phyloP scores from a whole-genome alignment of 92 coral and sea anemone species.

The Epizoanthus scotinus region DNA sequence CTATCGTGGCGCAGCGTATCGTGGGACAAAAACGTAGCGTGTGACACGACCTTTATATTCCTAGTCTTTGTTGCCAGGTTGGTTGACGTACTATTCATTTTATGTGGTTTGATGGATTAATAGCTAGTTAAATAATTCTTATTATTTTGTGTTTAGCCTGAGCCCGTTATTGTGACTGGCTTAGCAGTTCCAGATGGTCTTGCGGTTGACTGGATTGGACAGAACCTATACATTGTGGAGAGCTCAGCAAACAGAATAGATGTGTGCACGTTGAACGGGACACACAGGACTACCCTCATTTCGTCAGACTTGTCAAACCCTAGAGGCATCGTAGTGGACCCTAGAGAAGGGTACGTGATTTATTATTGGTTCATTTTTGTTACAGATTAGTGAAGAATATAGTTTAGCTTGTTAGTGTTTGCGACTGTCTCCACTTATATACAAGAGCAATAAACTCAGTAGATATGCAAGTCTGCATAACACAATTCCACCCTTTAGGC shows the following conservation, averaged over 20 bases:
- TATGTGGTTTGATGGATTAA: not conserved
- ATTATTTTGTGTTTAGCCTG: conserved; percentile 34
- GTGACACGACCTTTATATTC: no score
- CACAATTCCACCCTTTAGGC: no score
- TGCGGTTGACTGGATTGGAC: conserved; percentile 95
- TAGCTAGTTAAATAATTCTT: not conserved
- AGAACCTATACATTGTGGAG: conserved; percentile 88
- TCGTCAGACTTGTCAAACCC: conserved; percentile 70
- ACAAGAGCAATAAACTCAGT: no score
- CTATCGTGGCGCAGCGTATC: no score
- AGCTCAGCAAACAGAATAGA: conserved; percentile 76
- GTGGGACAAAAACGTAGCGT: no score
- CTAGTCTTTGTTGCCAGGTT: not conserved
- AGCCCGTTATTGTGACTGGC: conserved; percentile 71
- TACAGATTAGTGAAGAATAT: no score
- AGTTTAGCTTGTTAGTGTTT: no score
- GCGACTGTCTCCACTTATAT: no score
- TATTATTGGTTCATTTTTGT: not conserved
- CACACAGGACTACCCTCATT: conserved; percentile 58
- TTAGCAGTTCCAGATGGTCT: conserved; percentile 86
- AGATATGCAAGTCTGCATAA: no score
- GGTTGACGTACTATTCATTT: not conserved
- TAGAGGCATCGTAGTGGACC: conserved; percentile 89
- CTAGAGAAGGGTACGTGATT: conserved; percentile 72
- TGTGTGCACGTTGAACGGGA: conserved; percentile 83